A percentile compares a stretch with the other conserved stretches of the same genome.
phyloP scores from a whole-genome alignment of 2,888 invertebrate genomes.

The Amphipyra tragopoginis region DNA sequence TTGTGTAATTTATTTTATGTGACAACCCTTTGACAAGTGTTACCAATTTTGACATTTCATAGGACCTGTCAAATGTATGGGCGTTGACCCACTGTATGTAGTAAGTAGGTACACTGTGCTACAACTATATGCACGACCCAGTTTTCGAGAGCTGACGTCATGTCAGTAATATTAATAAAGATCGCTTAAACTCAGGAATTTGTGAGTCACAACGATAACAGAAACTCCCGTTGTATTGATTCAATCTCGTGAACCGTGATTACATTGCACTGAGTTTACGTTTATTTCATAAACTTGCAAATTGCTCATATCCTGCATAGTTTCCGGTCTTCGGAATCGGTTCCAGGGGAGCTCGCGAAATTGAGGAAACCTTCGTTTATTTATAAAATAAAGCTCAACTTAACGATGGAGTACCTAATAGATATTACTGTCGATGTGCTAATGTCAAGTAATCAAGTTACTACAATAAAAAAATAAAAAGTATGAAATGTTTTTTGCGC shows the following conservation, averaged over 20 bases:
- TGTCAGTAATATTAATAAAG: too few species aligned
- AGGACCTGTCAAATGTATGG: too few species aligned
- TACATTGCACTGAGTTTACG: slow-evolving; percentile 32
- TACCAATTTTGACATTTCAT: too few species aligned
- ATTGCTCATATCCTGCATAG: slow-evolving; percentile 60
- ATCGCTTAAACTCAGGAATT: too few species aligned
- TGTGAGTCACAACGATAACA: background rate
- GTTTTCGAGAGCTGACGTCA: too few species aligned
- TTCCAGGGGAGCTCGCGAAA: slow-evolving; percentile 42
- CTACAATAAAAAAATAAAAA: too few species aligned
- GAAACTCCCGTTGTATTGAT: slow-evolving; percentile 10
- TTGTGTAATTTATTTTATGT: too few species aligned
- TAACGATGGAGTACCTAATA: background rate
- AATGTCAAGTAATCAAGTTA: slow-evolving; percentile 18
- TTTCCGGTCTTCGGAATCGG: slow-evolving; percentile 52
- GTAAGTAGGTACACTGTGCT: too few species aligned
- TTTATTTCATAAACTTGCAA: slow-evolving; percentile 54
- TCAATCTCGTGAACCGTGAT: slow-evolving; percentile 25
- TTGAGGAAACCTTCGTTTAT: slow-evolving; percentile 47
- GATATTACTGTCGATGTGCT: slow-evolving; percentile 4
- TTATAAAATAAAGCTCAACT: slow-evolving; percentile 18
- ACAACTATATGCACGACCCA: too few species aligned
- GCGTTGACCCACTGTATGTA: too few species aligned
- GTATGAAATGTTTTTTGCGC: too few species aligned
- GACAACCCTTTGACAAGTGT: too few species aligned